Evolutionary conservation across 2,888 invertebrate genomes (phyloP).

Genomic region (Augiades crinisus): DNA sequence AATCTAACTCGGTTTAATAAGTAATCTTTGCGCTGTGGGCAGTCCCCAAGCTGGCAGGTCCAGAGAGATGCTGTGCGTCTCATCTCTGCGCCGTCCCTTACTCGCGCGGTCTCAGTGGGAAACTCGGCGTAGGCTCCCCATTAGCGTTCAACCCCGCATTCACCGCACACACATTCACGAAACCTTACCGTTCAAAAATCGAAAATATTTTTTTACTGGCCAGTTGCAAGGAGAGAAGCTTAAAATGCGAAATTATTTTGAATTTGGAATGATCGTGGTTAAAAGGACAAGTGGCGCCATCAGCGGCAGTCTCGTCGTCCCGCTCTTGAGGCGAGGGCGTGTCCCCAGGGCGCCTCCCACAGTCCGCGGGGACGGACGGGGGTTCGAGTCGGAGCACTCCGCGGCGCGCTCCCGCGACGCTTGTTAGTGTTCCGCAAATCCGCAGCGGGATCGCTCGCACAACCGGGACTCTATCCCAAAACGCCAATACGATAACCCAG

Average conservation of each 20-base stretch:
- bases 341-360: slow-evolving; percentile 78
- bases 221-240: slow-evolving; percentile 10
- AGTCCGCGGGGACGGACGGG: slow-evolving; percentile 78
- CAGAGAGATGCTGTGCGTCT: slow-evolving; percentile 69
- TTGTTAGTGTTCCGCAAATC: slow-evolving; percentile 80
- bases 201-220: slow-evolving; percentile 28
- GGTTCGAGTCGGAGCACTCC: slow-evolving; percentile 78
- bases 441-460: slow-evolving; percentile 81
- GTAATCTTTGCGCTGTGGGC: slow-evolving; percentile 69
- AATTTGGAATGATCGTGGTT: slow-evolving; percentile 31
- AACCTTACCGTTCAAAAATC: slow-evolving; percentile 34
- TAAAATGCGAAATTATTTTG: slow-evolving; percentile 28
- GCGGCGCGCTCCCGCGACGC: slow-evolving; percentile 78
- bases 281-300: slow-evolving; percentile 63
- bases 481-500: slow-evolving; percentile 75
- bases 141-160: slow-evolving; percentile 51
- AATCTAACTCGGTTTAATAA: slow-evolving; percentile 76
- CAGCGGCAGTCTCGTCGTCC: slow-evolving; percentile 62
- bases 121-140: slow-evolving; percentile 52
- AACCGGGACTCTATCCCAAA: slow-evolving; percentile 76
- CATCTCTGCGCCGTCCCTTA: slow-evolving; percentile 65
- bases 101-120: slow-evolving; percentile 68
- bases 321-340: slow-evolving; percentile 82
- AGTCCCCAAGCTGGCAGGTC: slow-evolving; percentile 65
- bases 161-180: slow-evolving; percentile 41